Conservation (phyloP, 2,113 vertebrate genomes). For the Formicarius rufipectus region DNA sequence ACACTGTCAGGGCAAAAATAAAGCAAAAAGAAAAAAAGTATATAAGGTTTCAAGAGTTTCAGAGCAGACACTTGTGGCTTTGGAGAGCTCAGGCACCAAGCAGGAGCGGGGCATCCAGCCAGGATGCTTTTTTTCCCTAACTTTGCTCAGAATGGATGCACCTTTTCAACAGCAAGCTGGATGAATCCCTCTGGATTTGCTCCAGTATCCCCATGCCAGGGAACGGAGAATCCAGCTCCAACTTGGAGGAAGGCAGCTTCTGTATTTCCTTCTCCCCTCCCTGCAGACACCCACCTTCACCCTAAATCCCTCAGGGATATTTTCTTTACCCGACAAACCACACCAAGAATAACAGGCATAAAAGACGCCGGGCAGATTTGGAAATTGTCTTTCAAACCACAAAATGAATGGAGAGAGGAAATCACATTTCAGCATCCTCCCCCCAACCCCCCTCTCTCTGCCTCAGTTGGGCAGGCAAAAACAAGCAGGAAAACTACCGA, state of each 20-base stretch:
- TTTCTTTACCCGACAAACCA: not conserved
- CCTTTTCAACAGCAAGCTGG: not conserved
- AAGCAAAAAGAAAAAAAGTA: rapidly evolving
- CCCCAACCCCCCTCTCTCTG: not conserved
- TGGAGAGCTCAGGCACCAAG: not conserved
- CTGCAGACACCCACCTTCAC: not conserved
- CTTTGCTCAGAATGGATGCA: not conserved
- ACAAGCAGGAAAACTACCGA: not conserved
- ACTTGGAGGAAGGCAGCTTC: not conserved
- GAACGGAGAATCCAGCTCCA: not conserved
- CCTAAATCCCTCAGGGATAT: not conserved
- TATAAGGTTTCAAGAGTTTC: not conserved
- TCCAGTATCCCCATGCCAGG: not conserved
- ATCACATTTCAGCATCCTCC: not conserved
- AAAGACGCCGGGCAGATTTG: not conserved
- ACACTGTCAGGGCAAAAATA: not conserved
- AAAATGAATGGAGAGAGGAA: slow-evolving; percentile 26
- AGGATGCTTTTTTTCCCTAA: not conserved
- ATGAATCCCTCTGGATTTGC: not conserved
- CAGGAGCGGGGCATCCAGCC: not conserved
- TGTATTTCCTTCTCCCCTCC: not conserved
- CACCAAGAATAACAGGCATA: not conserved
- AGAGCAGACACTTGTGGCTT: not conserved
- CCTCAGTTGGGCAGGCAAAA: not conserved
- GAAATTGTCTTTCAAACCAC: slow-evolving; percentile 19